Evolutionary conservation across 2,113 vertebrate genomes (phyloP).

Genomic region (Crotalus viridis): DNA sequence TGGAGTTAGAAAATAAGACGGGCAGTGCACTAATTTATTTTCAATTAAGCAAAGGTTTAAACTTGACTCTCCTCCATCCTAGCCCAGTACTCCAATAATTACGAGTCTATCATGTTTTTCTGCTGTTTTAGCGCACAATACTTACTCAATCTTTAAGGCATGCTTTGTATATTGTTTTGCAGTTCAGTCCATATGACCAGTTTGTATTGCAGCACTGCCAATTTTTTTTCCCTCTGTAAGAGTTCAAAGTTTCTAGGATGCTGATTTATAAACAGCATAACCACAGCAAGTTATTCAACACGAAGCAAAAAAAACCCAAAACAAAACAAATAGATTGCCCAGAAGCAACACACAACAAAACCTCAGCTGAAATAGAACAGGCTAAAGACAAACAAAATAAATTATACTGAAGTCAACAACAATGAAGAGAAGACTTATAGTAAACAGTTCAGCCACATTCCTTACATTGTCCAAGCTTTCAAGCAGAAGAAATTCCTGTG

Average conservation of each 20-base stretch:
- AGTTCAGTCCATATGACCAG: constrained; percentile 50
- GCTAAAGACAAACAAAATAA: neutral
- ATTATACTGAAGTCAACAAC: neutral
- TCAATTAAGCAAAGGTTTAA: neutral
- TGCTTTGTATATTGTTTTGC: neutral
- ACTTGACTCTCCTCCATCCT: neutral
- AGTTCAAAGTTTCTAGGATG: constrained; percentile 56
- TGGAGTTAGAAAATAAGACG: neutral
- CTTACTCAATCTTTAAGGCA: neutral
- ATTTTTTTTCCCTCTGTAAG: constrained; percentile 56
- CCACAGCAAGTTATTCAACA: constrained; percentile 14
- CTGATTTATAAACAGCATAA: constrained; percentile 61
- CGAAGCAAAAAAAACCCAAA: neutral
- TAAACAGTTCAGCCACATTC: neutral
- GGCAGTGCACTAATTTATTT: neutral
- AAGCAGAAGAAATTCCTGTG: neutral
- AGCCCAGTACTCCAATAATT: neutral
- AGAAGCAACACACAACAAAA: neutral
- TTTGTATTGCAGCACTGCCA: constrained; percentile 50
- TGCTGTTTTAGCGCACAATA: neutral
- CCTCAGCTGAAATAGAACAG: constrained; percentile 17
- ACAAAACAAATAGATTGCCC: neutral
- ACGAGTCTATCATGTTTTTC: neutral
- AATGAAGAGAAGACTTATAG: constrained; percentile 17
- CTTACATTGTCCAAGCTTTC: neutral